These are phyloP conservation scores for Theropithecus gelada DNA, from an alignment of 2,113 vertebrate species.

Conservation along the genomic window DNA sequence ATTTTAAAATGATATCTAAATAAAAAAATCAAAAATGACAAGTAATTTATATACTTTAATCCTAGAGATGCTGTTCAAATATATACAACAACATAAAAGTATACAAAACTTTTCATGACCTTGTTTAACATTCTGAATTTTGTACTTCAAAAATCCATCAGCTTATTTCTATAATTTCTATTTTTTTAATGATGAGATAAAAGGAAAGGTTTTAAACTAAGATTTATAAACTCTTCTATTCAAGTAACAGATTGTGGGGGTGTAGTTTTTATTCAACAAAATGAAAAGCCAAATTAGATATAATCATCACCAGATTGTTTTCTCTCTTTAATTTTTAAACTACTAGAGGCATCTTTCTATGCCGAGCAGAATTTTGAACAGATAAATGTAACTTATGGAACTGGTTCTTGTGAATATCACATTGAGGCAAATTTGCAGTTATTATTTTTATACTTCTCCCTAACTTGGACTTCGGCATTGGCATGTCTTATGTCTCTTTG, in stretches of 20 bases:
- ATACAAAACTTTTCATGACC: neutral
- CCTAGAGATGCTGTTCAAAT: neutral
- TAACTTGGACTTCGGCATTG: neutral
- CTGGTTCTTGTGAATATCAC: neutral
- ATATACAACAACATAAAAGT: neutral
- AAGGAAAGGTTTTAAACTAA: constrained; percentile 45
- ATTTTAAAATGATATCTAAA: neutral
- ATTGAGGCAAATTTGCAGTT: neutral
- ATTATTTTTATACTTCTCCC: neutral
- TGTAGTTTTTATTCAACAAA: constrained; percentile 52
- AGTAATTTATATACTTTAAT: neutral
- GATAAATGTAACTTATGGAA: constrained; percentile 5
- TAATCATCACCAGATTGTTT: constrained; percentile 55
- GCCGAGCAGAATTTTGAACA: constrained; percentile 37
- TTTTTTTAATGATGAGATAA: constrained; percentile 39
- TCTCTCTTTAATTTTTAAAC: constrained; percentile 63
- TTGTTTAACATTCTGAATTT: constrained; percentile 4
- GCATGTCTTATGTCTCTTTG: too few species aligned
- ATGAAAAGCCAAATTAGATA: constrained; percentile 68
- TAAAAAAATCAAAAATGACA: neutral
- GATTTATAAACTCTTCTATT: constrained; percentile 42
- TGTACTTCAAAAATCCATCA: constrained; percentile 22
- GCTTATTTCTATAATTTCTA: neutral
- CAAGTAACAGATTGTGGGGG: constrained; percentile 56
- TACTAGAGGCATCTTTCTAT: constrained; percentile 30